Conservation (phyloP, 2,888 invertebrate genomes). For the Hemicrepidius hirtus region DNA sequence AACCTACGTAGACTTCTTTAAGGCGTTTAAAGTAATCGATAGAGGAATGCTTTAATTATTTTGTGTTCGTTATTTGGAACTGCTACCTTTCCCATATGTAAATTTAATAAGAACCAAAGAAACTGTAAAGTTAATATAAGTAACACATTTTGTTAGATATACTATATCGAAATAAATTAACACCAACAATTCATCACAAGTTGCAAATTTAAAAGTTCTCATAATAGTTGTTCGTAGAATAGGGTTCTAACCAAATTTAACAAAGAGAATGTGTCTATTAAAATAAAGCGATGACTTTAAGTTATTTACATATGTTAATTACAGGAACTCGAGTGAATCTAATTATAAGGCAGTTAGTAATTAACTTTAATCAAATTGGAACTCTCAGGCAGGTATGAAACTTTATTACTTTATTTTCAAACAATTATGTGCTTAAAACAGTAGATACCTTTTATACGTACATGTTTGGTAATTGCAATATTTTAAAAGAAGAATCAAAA, state of each 20-base stretch:
- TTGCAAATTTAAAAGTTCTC: neutral
- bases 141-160: no score
- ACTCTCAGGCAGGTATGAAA: neutral
- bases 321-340: constrained; percentile 11
- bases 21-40: constrained; percentile 8
- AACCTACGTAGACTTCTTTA: constrained; percentile 21
- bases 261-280: neutral
- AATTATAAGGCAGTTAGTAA: constrained; percentile 22
- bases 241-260: neutral
- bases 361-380: constrained; percentile 24
- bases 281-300: constrained; percentile 2
- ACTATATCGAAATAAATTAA: neutral
- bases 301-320: constrained; percentile 23
- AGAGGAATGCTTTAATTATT: constrained; percentile 7
- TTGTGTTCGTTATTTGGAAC: neutral
- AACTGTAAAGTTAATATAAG: neutral
- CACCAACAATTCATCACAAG: neutral
- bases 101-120: neutral
- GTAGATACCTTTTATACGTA: neutral
- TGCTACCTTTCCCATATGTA: neutral
- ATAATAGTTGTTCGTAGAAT: neutral
- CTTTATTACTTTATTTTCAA: constrained; percentile 5
- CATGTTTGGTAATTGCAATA: neutral
- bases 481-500: neutral
- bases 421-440: neutral